phyloP scores from a whole-genome alignment of 2,888 invertebrate genomes.

The Eilema sororculum region DNA sequence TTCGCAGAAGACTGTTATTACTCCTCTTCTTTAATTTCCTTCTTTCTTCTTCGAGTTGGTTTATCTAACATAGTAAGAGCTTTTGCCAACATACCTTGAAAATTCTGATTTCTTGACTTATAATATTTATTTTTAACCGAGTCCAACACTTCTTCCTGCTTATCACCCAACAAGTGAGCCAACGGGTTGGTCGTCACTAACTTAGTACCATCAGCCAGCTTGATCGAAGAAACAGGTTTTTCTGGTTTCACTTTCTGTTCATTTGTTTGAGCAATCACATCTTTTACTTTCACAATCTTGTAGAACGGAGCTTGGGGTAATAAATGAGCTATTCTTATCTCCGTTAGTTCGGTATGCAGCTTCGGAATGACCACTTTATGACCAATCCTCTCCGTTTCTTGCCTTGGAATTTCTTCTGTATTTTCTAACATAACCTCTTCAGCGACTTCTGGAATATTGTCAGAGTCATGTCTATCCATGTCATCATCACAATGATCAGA shows the following conservation, averaged over 20 bases:
- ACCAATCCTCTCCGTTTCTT: conserved; percentile 27
- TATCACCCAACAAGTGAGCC: conserved; percentile 70
- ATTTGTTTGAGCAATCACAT: conserved; percentile 43
- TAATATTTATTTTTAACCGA: conserved; percentile 62
- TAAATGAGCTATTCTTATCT: conserved; percentile 71
- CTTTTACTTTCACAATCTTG: conserved; percentile 75
- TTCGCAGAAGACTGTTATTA: not conserved
- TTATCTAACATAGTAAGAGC: conserved; percentile 63
- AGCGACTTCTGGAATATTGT: conserved; percentile 75
- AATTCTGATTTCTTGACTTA: conserved; percentile 59
- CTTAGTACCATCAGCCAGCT: conserved; percentile 69
- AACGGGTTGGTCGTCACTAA: conserved; percentile 73
- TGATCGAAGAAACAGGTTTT: conserved; percentile 40
- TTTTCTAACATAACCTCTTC: conserved; percentile 73
- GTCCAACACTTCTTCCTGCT: conserved; percentile 52
- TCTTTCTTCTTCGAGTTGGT: conserved; percentile 23
- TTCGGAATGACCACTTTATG: conserved; percentile 67
- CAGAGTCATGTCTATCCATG: conserved; percentile 38
- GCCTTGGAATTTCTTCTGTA: conserved; percentile 53
- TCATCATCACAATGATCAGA: conserved; percentile 40
- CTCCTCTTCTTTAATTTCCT: conserved; percentile 8
- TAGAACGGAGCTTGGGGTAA: conserved; percentile 72
- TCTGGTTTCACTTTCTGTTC: conserved; percentile 13
- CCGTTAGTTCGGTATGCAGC: conserved; percentile 55
- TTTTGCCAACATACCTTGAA: conserved; percentile 64